These are phyloP conservation scores for Brachionus rubens DNA, from an alignment of 1,140 invertebrate species.

Conservation along the genomic window DNA sequence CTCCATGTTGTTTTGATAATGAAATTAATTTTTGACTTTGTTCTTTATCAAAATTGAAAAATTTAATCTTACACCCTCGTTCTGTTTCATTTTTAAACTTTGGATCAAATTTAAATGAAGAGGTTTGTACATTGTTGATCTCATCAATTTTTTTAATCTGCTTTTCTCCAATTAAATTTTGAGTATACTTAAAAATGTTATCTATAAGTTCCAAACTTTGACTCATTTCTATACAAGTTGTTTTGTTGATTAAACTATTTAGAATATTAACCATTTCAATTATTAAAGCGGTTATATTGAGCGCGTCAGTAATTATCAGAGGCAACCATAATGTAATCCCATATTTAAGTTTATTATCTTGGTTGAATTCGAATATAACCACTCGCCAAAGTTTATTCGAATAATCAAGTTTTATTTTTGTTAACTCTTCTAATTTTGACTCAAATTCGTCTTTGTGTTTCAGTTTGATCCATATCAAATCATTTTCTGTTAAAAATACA, in stretches of 20 bases:
- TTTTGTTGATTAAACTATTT: neutral
- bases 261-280: conserved; percentile 43
- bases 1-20: neutral
- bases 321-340: conserved; percentile 7
- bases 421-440: neutral
- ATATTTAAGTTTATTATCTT: neutral
- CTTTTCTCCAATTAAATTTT: neutral
- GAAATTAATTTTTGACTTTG: neutral
- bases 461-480: neutral
- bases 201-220: neutral
- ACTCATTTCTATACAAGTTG: conserved; percentile 3
- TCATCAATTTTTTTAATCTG: conserved; percentile 26
- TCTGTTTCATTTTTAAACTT: neutral
- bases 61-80: conserved; percentile 19
- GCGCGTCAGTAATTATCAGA: conserved; percentile 28
- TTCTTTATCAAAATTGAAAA: neutral
- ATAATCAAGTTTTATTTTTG: conserved; percentile 3
- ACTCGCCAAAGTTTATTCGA: neutral
- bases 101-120: conserved; percentile 4
- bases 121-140: neutral
- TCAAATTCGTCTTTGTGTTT: neutral
- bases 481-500: neutral
- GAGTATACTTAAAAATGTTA: conserved; percentile 6
- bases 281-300: conserved; percentile 1
- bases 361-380: neutral